phyloP scores from a whole-genome alignment of 1,140 invertebrate genomes.

The Listronotus oregonensis region DNA sequence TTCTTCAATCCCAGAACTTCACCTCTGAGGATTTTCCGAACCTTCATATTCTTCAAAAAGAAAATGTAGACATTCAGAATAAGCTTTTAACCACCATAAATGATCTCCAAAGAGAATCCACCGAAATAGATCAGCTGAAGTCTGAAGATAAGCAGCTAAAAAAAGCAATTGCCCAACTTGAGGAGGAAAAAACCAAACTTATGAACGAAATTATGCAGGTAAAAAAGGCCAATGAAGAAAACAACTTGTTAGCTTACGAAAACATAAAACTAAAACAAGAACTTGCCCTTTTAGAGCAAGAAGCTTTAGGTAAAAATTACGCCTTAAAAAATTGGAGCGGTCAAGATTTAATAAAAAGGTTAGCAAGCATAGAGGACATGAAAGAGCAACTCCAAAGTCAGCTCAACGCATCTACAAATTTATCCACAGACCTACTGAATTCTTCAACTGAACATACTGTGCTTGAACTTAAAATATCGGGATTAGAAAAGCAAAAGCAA shows the following conservation, averaged over 20 bases:
- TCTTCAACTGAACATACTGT: constrained; percentile 18
- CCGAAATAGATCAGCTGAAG: constrained; percentile 8
- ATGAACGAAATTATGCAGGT: constrained; percentile 16
- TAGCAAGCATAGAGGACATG: constrained; percentile 17
- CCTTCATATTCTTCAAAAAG: background rate
- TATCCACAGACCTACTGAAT: background rate
- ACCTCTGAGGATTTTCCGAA: background rate
- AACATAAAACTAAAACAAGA: constrained; percentile 22
- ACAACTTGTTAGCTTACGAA: constrained; percentile 9
- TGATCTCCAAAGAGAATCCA: constrained; percentile 9
- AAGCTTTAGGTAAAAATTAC: background rate
- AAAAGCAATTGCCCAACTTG: constrained; percentile 4
- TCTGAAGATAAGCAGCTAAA: constrained; percentile 22
- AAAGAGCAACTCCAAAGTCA: constrained; percentile 10
- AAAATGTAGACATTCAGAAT: constrained; percentile 12
- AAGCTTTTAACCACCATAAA: constrained; percentile 12
- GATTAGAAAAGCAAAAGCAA: constrained; percentile 19
- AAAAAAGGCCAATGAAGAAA: constrained; percentile 23
- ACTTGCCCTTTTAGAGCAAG: constrained; percentile 12
- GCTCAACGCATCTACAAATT: background rate
- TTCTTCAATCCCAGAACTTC: constrained; percentile 3
- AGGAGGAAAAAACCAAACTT: constrained; percentile 24
- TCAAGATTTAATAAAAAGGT: constrained; percentile 12
- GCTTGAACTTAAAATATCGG: constrained; percentile 19
- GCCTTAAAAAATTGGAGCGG: background rate